Base-by-base conservation (phyloP, 1,140 invertebrate genomes). In the Microvelia longipes region DNA sequence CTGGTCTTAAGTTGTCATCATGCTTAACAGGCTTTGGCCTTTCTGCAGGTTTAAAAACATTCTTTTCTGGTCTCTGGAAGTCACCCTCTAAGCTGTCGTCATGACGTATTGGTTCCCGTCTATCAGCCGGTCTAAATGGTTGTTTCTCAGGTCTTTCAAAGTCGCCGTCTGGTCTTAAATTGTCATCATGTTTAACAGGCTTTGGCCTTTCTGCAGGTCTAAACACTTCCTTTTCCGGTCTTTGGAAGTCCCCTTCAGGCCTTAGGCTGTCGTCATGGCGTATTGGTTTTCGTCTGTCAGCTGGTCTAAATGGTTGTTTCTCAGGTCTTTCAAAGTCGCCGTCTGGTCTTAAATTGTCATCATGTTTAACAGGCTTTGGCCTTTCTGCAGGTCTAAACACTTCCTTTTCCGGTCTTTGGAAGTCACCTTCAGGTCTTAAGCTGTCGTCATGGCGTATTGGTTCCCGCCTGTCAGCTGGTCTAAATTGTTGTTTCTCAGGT, bases 41-140 rank as follows among this genome's bases (percentile, higher is more conserved):
- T 14, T 65, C 26, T 61, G 75, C 78, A 27, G 73, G 74, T n/a
- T 66, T 29, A 1, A 35, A 26, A 2, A 81, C 73, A 69, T 70
- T 24, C 29, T 69, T 28, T 75, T 73, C 69, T 73, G 72, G 71
- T 78, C 74, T 86, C 77, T 73, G 78, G 71, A 81, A 82, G 19
- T 84, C 80, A 68, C 86, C 88, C 78, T 89, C 88, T 0, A 88
- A 74, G 75, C 88, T 88, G 77, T 87, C 86, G 72, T 60, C 27
- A 74, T 77, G 78, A 80, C 35, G 75, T 14, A 73, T 62, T n/a
- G 66, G 13, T 15, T 29, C 29, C 1, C 72, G 67, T 28, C 73
- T 24, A 29, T 73, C 73, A 24, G 77, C 81, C 24, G 76, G 80
- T 2, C 70, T 76, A 29, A 67, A 64, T 24, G 71, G 66, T 19